Evolutionary conservation across 2,113 vertebrate genomes (phyloP).

Genomic region (Montifringilla adamsi): DNA sequence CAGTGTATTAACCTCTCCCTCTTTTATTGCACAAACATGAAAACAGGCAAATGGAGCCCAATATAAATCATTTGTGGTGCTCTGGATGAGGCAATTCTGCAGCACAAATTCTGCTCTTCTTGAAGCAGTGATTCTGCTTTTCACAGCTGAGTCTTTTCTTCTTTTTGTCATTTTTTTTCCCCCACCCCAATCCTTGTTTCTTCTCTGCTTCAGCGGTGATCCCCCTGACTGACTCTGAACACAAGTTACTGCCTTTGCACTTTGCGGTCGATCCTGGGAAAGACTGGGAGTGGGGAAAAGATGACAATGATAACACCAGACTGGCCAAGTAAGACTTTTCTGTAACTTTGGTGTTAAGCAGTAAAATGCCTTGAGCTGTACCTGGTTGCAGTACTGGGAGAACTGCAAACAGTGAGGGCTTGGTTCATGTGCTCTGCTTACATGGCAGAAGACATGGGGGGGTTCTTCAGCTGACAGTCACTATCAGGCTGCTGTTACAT

Average conservation of each 20-base stretch:
- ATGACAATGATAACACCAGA: constrained; percentile 91
- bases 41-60: not conserved
- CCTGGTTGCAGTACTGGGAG: not conserved
- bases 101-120: not conserved
- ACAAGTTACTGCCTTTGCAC: constrained; percentile 96
- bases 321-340: constrained; percentile 88
- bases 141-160: not conserved
- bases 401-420: not conserved
- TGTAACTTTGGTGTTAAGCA: not conserved
- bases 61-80: not conserved
- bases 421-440: not conserved
- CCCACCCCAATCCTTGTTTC: not conserved
- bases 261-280: constrained; percentile 96
- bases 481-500: not conserved
- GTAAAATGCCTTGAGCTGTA: constrained; percentile 8
- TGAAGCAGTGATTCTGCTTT: not conserved
- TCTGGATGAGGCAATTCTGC: not conserved
- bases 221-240: constrained; percentile 96
- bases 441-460: not conserved
- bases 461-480: not conserved
- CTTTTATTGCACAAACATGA: not conserved
- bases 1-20: not conserved
- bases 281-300: constrained; percentile 97
- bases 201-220: constrained; percentile 87
- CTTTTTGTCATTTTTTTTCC: not conserved